A percentile compares a stretch with the other conserved stretches of the same genome.
phyloP scores from a whole-genome alignment of 2,888 invertebrate species.

The Nephrotoma appendiculata region DNA sequence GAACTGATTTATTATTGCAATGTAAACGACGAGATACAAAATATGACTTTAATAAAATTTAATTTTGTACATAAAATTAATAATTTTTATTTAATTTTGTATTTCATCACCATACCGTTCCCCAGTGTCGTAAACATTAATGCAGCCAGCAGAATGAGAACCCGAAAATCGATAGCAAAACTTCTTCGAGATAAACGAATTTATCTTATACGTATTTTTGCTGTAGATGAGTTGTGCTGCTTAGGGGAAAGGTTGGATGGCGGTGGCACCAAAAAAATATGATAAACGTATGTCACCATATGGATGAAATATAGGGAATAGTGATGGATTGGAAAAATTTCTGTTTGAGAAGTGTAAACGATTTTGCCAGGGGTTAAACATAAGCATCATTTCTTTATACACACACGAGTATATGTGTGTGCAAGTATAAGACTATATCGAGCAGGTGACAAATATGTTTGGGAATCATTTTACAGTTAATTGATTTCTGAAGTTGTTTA shows the following conservation, averaged over 20 bases:
- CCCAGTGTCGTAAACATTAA: not conserved
- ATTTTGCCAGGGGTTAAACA: not conserved
- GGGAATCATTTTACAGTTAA: not conserved
- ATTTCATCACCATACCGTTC: not conserved
- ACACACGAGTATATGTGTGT: not conserved
- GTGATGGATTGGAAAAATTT: not conserved
- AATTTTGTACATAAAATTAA: not conserved
- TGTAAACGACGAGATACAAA: not conserved
- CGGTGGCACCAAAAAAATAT: not conserved
- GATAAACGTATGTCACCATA: not conserved
- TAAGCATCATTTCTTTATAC: not conserved
- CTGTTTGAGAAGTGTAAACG: not conserved
- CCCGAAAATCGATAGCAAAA: not conserved
- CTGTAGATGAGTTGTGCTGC: not conserved
- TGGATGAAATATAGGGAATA: not conserved
- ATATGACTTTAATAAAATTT: not conserved
- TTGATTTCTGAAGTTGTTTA: not conserved
- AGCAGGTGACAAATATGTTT: not conserved
- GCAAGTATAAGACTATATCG: not conserved
- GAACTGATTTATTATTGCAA: not conserved
- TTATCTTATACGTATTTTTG: not conserved
- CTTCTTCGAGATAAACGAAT: not conserved
- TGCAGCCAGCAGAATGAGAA: not conserved
- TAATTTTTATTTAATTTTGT: not conserved
- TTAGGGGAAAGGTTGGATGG: not conserved